phyloP scores from a whole-genome alignment of 2,797 vertebrate genomes.

The Salmo trutta region DNA sequence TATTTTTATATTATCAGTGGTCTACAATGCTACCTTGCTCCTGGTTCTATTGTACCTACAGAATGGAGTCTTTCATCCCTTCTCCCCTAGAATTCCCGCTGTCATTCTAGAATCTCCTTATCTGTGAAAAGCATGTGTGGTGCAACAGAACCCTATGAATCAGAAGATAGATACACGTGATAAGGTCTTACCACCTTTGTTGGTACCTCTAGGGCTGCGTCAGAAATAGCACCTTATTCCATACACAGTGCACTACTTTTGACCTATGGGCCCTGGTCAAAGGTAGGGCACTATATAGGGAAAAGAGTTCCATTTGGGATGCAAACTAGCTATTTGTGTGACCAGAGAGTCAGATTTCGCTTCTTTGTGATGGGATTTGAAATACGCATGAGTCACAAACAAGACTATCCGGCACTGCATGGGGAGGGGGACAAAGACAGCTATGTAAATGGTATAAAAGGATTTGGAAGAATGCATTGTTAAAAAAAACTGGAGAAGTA shows the following conservation, averaged over 20 bases:
- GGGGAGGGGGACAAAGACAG: slow-evolving; percentile 40
- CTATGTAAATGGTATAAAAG: slow-evolving; percentile 58
- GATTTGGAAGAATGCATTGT: slow-evolving; percentile 41
- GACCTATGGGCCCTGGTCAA: too few species aligned
- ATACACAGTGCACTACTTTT: too few species aligned
- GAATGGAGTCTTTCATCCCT: background rate
- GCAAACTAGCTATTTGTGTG: slow-evolving; percentile 42
- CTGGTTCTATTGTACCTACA: slow-evolving; percentile 15
- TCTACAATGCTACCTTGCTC: background rate
- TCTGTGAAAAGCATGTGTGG: slow-evolving; percentile 42
- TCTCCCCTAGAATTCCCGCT: slow-evolving; percentile 16
- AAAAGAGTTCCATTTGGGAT: background rate
- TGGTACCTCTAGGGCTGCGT: background rate
- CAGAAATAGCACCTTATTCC: too few species aligned
- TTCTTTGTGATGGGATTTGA: slow-evolving; percentile 56
- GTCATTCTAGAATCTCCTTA: slow-evolving; percentile 49
- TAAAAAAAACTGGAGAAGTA: slow-evolving; percentile 39
- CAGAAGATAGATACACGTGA: slow-evolving; percentile 28
- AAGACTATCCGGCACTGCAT: slow-evolving; percentile 39
- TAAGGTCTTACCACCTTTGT: slow-evolving; percentile 25
- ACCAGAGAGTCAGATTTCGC: slow-evolving; percentile 56
- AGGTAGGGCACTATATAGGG: background rate
- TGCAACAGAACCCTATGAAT: slow-evolving; percentile 39
- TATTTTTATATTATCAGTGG: too few species aligned
- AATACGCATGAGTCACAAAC: slow-evolving; percentile 60